Evolutionary conservation across 1,140 invertebrate genomes (phyloP).

Genomic region (Saxidomus purpurata): DNA sequence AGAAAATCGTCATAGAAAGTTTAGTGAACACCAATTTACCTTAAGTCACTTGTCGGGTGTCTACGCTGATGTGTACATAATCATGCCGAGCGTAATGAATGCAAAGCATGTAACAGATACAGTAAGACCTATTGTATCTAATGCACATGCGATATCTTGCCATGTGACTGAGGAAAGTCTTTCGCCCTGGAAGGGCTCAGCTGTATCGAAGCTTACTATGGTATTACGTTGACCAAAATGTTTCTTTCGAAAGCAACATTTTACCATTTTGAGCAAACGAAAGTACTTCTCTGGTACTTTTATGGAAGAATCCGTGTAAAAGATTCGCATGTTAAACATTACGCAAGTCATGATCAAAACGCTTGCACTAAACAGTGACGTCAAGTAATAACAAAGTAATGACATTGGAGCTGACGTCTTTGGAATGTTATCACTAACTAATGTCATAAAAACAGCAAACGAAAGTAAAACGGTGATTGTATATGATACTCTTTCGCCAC

Average conservation of each 20-base stretch:
- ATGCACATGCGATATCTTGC: not conserved
- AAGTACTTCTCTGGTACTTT: not conserved
- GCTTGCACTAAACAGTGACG: conserved; percentile 33
- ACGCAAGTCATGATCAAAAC: conserved; percentile 10
- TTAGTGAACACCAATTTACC: too few relatives aligned
- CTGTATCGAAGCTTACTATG: too few relatives aligned
- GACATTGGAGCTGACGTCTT: conserved; percentile 57
- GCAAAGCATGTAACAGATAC: not conserved
- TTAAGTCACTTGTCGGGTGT: not conserved
- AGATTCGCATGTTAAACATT: conserved; percentile 1
- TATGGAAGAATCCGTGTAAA: not conserved
- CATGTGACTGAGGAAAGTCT: not conserved
- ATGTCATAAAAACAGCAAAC: conserved; percentile 56
- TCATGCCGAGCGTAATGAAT: not conserved
- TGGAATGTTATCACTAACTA: conserved; percentile 55
- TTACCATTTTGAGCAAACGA: not conserved
- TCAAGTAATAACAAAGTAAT: conserved; percentile 47
- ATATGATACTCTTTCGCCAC: conserved; percentile 49
- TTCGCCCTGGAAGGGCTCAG: not conserved
- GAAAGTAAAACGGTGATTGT: conserved; percentile 43
- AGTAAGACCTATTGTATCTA: conserved; percentile 2
- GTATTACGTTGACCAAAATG: not conserved
- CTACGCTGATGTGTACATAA: not conserved
- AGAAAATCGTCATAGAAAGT: too few relatives aligned
- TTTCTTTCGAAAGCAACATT: not conserved